Evolutionary conservation across 2,888 invertebrate species (phyloP).

Genomic region (Athrips mouffetella): DNA sequence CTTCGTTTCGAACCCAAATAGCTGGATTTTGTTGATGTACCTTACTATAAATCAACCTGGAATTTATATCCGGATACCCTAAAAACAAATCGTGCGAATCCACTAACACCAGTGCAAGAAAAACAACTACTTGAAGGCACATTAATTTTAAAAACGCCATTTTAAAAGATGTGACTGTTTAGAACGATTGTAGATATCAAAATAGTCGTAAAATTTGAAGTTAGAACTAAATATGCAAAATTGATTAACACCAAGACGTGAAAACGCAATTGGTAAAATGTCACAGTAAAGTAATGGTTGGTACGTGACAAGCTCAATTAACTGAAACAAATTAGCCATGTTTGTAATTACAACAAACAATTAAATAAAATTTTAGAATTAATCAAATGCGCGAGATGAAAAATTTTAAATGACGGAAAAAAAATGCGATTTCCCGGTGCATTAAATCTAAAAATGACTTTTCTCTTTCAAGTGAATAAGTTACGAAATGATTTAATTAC

Average conservation of each 20-base stretch:
- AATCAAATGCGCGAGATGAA: too few relatives aligned
- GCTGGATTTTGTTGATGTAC: slow-evolving; percentile 61
- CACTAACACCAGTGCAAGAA: not conserved
- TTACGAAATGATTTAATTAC: too few relatives aligned
- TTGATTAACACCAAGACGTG: not conserved
- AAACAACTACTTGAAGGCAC: not conserved
- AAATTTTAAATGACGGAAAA: too few relatives aligned
- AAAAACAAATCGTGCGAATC: slow-evolving; percentile 32
- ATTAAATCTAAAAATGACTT: too few relatives aligned
- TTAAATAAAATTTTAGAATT: too few relatives aligned
- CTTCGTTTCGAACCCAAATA: slow-evolving; percentile 51
- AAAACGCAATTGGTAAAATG: not conserved
- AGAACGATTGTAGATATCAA: not conserved
- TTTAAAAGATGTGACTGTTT: not conserved
- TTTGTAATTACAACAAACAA: too few relatives aligned
- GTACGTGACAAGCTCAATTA: too few relatives aligned
- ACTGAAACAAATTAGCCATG: too few relatives aligned
- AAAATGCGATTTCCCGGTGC: too few relatives aligned
- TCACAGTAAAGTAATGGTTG: too few relatives aligned
- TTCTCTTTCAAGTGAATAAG: too few relatives aligned
- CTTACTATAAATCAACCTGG: slow-evolving; percentile 55
- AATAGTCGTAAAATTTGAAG: not conserved
- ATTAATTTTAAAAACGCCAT: not conserved
- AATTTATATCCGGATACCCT: slow-evolving; percentile 51
- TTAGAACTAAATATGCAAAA: not conserved